These are phyloP conservation scores for Pygoscelis antarcticus DNA, from an alignment of 2,113 vertebrate genomes.

Conservation along the genomic window DNA sequence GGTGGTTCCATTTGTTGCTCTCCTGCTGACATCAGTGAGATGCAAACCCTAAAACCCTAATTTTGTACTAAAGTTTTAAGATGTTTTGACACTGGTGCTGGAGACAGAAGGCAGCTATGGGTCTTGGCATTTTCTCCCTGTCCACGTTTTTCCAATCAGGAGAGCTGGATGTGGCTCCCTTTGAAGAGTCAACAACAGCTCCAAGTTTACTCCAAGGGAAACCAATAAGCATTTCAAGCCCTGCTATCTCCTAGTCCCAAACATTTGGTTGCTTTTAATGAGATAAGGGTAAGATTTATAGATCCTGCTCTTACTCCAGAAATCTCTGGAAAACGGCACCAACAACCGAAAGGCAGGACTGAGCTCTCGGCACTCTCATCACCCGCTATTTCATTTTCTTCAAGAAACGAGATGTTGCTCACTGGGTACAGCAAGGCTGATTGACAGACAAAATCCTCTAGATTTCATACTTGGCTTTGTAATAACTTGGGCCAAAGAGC, in stretches of 20 bases:
- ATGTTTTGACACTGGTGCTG: not conserved
- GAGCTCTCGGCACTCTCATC: not conserved
- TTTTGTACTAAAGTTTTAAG: not conserved
- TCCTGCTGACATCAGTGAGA: not conserved
- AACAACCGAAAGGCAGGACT: not conserved
- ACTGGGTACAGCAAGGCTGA: not conserved
- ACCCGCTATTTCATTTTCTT: not conserved
- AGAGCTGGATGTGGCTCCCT: constrained; percentile 18
- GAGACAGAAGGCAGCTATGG: not conserved
- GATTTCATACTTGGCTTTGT: not conserved
- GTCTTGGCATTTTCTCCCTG: constrained; percentile 21
- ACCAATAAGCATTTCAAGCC: not conserved
- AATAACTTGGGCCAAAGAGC: not conserved
- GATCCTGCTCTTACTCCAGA: not conserved
- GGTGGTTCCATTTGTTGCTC: not conserved
- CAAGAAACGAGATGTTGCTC: not conserved
- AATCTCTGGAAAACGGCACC: not conserved
- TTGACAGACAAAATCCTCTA: not conserved
- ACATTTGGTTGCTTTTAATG: constrained; percentile 40
- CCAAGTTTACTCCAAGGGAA: constrained; percentile 3
- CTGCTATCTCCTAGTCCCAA: constrained; percentile 2
- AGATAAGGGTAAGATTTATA: constrained; percentile 1
- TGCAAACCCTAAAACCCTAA: not conserved
- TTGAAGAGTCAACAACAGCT: constrained; percentile 14
- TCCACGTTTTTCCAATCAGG: constrained; percentile 44